Evolutionary conservation across 2,113 vertebrate species (phyloP).

Genomic region (Diadophis punctatus): DNA sequence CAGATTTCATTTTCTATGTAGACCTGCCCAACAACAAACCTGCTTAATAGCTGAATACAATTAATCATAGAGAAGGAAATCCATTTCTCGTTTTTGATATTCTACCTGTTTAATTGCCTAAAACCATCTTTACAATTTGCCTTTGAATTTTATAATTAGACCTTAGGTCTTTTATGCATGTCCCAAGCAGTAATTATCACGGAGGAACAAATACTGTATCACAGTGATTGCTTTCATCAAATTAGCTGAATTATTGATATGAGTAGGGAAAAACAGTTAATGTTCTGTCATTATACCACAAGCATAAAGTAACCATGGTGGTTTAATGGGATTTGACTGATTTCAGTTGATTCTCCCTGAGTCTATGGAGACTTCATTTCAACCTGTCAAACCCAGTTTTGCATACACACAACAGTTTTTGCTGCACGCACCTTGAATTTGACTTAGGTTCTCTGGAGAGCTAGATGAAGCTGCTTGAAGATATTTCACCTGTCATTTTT

Average conservation of each 20-base stretch:
- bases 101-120: neutral
- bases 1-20: neutral
- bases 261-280: neutral
- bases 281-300: conserved; percentile 27
- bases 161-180: neutral
- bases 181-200: neutral
- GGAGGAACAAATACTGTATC: neutral
- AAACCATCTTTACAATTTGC: neutral
- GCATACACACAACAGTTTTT: conserved; percentile 46
- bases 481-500: conserved; percentile 58
- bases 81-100: neutral
- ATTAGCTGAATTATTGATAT: conserved; percentile 17
- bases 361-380: conserved; percentile 42
- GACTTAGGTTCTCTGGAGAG: conserved; percentile 49
- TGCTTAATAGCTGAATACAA: neutral
- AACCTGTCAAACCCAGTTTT: conserved; percentile 40
- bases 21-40: neutral
- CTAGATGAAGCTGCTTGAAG: conserved; percentile 51
- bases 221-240: conserved; percentile 9
- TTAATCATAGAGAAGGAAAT: neutral
- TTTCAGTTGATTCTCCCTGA: conserved; percentile 43
- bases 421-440: conserved; percentile 56
- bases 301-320: conserved; percentile 26
- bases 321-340: conserved; percentile 40
- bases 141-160: neutral